Evolutionary conservation across 2,888 invertebrate species (phyloP), one percentile per base, ranked within the genome.

Genomic region (Eretmocerus hayati): DNA sequence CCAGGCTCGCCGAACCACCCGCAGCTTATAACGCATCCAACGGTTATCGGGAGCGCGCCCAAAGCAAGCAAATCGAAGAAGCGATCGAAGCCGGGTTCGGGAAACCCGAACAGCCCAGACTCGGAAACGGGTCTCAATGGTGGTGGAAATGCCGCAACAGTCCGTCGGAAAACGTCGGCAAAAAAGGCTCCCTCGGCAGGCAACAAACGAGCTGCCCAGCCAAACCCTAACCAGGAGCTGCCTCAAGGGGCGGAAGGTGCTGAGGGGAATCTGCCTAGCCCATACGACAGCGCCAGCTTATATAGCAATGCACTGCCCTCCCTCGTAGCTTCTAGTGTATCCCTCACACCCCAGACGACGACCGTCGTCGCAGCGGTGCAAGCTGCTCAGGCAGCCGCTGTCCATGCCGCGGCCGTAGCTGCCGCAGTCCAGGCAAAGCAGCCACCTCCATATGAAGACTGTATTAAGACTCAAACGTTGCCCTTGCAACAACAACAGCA

Each of bases 361-460:
- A 56, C 62, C 4, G 66, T 81, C 85, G 80, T 83, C 84, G 62
- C 77, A 81, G 73, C 79, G 81, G 71, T 19, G 66, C 50, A 33
- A 46, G 46, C 39, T 45, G 46, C 71, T 74, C 79, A 80, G 56
- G 76, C 77, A 72, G 73, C 79, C 81, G 70, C 19, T 66, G 51
- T 32, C 44, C 40, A 31, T 23, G 45, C 71, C 75, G 79, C 80
- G 55, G 76, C 77, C 72, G 66, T 64, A 46, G 67, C 67, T 18
- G 58, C 65, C 3, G 53, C 47, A 2, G 47, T 48, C 4, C 48
- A 51, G 2, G 62, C 77, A 72, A 88, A 87, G 67, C 89, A 89
- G 69, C 90, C 90, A 56, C 90, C 90, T 54, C 85, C 89, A 65
- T 90, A 90, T 75, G 90, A 90, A 69, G 91, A 91, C 72, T 90